These are phyloP conservation scores for Pterocles burchelli DNA, from an alignment of 2,113 vertebrate species.

Conservation along the genomic window DNA sequence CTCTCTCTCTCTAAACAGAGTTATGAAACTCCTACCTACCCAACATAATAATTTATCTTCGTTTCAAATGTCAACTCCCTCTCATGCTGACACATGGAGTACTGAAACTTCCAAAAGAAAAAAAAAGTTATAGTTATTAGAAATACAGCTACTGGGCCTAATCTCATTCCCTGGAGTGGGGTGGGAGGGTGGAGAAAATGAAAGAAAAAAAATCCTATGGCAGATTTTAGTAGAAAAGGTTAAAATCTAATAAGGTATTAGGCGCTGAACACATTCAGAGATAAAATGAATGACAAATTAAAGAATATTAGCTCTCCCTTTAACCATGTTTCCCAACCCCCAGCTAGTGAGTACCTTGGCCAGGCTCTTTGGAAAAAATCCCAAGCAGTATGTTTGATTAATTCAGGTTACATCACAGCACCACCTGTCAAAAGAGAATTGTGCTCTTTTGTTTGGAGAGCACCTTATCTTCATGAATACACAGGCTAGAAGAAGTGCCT, in stretches of 20 bases:
- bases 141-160: neutral
- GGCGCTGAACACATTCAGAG: neutral
- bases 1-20: neutral
- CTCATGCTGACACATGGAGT: neutral
- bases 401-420: neutral
- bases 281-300: neutral
- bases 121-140: neutral
- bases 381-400: neutral
- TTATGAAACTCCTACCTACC: neutral
- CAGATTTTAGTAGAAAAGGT: neutral
- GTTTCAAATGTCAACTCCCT: neutral
- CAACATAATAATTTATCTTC: neutral
- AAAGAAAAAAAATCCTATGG: neutral
- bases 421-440: neutral
- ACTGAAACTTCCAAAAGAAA: neutral
- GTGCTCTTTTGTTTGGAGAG: neutral
- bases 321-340: neutral
- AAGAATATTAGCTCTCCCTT: neutral
- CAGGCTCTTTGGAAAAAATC: neutral
- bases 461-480: neutral
- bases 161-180: neutral
- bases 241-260: neutral
- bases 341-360: neutral
- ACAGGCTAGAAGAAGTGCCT: neutral
- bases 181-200: neutral